Evolutionary conservation across 2,113 vertebrate genomes (phyloP).

Genomic region (Numenius arquata): DNA sequence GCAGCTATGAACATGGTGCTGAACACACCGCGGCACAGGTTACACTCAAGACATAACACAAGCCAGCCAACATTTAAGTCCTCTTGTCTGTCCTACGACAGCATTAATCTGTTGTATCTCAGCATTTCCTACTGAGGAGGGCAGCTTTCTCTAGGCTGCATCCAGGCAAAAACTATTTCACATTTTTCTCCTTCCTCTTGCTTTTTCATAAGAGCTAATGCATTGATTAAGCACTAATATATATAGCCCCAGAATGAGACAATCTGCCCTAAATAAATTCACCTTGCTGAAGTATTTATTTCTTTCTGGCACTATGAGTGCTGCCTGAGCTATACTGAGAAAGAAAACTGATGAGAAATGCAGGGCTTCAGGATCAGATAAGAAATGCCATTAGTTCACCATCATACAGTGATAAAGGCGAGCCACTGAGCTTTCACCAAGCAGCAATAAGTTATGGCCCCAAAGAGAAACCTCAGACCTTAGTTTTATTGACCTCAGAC

Average conservation of each 20-base stretch:
- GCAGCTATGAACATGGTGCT: background rate
- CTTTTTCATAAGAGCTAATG: background rate
- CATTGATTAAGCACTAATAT: background rate
- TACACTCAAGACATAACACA: background rate
- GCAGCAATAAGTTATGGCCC: background rate
- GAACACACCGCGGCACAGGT: background rate
- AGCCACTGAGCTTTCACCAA: background rate
- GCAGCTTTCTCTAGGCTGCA: background rate
- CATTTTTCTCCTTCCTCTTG: background rate
- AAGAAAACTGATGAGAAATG: background rate
- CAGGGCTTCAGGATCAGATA: background rate
- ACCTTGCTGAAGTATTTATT: background rate
- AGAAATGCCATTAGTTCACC: background rate
- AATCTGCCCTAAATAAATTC: background rate
- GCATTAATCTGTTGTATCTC: background rate
- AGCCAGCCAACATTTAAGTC: background rate
- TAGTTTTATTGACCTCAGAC: background rate
- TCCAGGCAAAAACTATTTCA: background rate
- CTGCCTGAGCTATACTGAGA: background rate
- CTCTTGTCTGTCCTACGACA: background rate
- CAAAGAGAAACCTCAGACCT: background rate
- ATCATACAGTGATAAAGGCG: background rate
- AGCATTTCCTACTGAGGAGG: background rate
- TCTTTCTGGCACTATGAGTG: background rate
- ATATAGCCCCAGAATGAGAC: background rate